Evolutionary conservation across 2,888 invertebrate species (phyloP).

Genomic region (Athalia cordata): DNA sequence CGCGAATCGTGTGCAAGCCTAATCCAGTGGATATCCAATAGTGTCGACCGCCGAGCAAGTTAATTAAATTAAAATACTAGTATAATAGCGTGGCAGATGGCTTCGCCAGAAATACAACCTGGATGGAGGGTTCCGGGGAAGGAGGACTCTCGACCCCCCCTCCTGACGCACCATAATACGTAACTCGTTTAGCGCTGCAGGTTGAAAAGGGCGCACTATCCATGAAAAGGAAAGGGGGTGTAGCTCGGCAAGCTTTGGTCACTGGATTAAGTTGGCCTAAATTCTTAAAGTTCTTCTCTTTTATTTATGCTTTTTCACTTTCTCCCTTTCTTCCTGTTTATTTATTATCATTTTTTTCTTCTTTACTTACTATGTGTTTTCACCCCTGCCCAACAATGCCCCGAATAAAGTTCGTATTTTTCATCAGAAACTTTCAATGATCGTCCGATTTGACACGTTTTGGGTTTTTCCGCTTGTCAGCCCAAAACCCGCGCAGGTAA

Average conservation of each 20-base stretch:
- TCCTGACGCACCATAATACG: conserved; percentile 63
- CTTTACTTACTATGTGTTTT: no score
- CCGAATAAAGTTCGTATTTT: neutral
- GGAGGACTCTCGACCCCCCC: conserved; percentile 27
- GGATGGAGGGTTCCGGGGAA: conserved; percentile 56
- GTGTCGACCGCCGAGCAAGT: conserved; percentile 70
- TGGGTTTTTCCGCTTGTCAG: no score
- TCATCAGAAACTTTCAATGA: neutral
- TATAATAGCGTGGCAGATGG: conserved; percentile 72
- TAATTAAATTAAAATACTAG: conserved; percentile 73
- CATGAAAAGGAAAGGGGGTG: conserved; percentile 49
- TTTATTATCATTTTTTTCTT: neutral
- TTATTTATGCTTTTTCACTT: neutral
- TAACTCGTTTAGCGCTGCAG: conserved; percentile 72
- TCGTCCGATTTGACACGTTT: neutral
- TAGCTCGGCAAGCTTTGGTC: conserved; percentile 50
- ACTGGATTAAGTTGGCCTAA: conserved; percentile 64
- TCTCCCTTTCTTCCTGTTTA: neutral
- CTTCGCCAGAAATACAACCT: conserved; percentile 69
- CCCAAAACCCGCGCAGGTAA: neutral
- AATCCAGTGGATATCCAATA: conserved; percentile 71
- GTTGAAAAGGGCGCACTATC: conserved; percentile 62
- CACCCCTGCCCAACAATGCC: no score
- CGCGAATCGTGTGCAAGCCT: conserved; percentile 64
- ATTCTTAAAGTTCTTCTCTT: conserved; percentile 61